Evolutionary conservation across 2,113 vertebrate species (phyloP).

Genomic region (Chloropsis cyanopogon): DNA sequence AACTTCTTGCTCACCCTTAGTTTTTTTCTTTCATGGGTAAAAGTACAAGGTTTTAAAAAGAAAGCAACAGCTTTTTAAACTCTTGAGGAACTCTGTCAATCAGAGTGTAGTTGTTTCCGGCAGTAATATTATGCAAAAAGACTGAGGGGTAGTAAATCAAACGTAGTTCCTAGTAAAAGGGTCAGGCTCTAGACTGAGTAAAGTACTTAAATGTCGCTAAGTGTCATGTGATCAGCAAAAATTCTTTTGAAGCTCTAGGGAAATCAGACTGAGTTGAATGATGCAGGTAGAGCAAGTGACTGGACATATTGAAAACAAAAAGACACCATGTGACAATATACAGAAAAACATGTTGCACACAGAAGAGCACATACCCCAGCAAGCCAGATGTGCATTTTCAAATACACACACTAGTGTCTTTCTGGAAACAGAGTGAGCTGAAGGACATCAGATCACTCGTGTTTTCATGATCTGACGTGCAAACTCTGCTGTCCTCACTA

Average conservation of each 20-base stretch:
- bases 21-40: neutral
- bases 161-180: neutral
- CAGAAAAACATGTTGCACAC: fast-evolving
- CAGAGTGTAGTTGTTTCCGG: neutral
- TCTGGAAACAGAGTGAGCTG: neutral
- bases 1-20: neutral
- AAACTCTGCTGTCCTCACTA: neutral
- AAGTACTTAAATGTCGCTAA: neutral
- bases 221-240: neutral
- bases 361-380: neutral
- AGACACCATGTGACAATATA: fast-evolving
- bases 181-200: neutral
- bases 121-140: neutral
- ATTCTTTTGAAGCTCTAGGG: neutral
- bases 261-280: neutral
- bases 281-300: neutral
- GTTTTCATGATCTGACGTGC: neutral
- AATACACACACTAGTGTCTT: neutral
- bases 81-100: neutral
- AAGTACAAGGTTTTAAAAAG: neutral
- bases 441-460: fast-evolving
- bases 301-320: neutral
- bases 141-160: neutral
- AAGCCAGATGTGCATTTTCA: neutral
- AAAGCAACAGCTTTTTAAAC: neutral